Conservation (phyloP, 2,113 vertebrate genomes). For the Cochlearius cochlearius region DNA sequence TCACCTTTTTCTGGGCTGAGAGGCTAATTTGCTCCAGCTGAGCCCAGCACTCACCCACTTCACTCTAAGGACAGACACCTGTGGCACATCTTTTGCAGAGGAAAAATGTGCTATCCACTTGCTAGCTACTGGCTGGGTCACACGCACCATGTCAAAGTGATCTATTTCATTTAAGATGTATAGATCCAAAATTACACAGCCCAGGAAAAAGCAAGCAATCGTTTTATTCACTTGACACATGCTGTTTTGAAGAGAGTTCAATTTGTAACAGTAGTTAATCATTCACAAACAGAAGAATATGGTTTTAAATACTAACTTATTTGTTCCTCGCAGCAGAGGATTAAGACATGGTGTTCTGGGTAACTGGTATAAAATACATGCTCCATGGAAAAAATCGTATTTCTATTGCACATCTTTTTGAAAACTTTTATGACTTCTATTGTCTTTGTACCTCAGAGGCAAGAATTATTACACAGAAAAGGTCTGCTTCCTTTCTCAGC, state of each 20-base stretch:
- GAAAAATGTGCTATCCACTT: background rate
- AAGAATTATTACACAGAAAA: background rate
- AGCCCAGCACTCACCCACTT: background rate
- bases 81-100: background rate
- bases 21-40: background rate
- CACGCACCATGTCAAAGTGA: background rate
- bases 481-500: background rate
- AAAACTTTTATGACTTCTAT: background rate
- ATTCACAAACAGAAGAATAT: slow-evolving; percentile 3
- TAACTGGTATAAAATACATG: background rate
- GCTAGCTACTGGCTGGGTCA: background rate
- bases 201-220: background rate
- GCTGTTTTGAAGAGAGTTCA: background rate
- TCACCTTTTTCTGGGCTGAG: background rate
- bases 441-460: background rate
- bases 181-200: background rate
- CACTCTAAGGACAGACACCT: background rate
- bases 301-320: slow-evolving; percentile 3
- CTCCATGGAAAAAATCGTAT: background rate
- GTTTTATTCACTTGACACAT: background rate
- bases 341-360: background rate
- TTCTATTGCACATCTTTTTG: background rate
- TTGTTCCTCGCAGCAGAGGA: background rate
- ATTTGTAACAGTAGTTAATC: slow-evolving; percentile 44
- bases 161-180: background rate